Evolutionary conservation across 1,140 invertebrate genomes (phyloP).

Genomic region (Megalopta genalis): DNA sequence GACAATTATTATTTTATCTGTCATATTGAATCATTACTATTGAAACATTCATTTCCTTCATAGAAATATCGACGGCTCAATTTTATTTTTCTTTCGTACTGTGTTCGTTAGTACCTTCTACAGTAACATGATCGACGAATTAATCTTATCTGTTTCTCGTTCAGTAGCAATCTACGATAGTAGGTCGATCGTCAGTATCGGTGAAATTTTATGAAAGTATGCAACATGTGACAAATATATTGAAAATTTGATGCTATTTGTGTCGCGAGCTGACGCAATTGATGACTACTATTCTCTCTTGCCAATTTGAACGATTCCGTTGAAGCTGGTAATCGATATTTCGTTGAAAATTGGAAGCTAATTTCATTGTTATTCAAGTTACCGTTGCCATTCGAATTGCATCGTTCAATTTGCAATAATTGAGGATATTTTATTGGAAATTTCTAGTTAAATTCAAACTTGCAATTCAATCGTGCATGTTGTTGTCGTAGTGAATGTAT

Average conservation of each 20-base stretch:
- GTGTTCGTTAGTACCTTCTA: no score
- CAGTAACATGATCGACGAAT: no score
- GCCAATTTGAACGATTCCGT: neutral
- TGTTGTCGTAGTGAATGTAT: neutral
- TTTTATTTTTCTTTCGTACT: no score
- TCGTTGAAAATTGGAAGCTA: slow-evolving; percentile 9
- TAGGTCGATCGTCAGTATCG: neutral
- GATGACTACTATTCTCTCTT: neutral
- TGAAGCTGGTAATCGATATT: neutral
- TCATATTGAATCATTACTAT: no score
- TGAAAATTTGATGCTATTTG: slow-evolving; percentile 1
- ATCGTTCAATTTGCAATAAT: neutral
- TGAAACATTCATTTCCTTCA: no score
- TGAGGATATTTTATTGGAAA: neutral
- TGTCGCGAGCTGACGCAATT: neutral
- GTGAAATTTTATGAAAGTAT: neutral
- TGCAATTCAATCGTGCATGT: neutral
- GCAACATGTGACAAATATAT: neutral
- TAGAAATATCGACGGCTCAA: no score
- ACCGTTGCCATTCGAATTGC: neutral
- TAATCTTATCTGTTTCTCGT: no score
- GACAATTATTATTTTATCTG: no score
- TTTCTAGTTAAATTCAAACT: neutral
- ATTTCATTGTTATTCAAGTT: slow-evolving; percentile 1
- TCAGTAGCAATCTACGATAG: no score